phyloP scores from a whole-genome alignment of 2,888 invertebrate species.

The Caenorhabditis sp. region DNA sequence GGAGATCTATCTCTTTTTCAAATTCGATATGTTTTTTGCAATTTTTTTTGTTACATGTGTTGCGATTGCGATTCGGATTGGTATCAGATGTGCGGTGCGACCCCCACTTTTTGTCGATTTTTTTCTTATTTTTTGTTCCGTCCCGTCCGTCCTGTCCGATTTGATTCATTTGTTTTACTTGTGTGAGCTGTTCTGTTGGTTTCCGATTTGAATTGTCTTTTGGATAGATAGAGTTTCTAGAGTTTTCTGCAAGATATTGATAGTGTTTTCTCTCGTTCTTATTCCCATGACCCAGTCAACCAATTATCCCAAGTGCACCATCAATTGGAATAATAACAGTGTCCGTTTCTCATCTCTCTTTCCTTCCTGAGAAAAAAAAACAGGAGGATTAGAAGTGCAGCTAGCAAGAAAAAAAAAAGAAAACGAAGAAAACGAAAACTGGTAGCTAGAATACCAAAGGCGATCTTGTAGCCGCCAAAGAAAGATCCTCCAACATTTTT shows the following conservation, averaged over 20 bases:
- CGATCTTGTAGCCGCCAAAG: no score
- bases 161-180: neutral
- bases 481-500: no score
- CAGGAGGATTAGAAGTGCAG: slow-evolving; percentile 26
- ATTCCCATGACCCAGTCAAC: slow-evolving; percentile 22
- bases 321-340: slow-evolving; percentile 26
- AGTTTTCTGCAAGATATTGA: no score
- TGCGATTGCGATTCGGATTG: neutral
- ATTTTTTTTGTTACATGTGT: neutral
- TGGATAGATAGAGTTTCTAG: no score
- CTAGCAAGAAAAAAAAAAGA: neutral
- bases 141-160: no score
- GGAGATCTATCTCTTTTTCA: slow-evolving; percentile 3
- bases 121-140: neutral
- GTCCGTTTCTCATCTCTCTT: neutral
- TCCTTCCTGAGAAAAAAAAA: slow-evolving; percentile 11
- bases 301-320: slow-evolving; percentile 33
- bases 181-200: neutral
- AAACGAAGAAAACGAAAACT: no score
- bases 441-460: no score
- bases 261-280: neutral
- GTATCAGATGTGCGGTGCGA: slow-evolving; percentile 6
- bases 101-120: no score
- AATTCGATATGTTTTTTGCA: neutral
- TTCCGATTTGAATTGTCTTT: no score